Evolutionary conservation across 2,888 invertebrate genomes (phyloP).

Genomic region (Epistrophe grossulariae): DNA sequence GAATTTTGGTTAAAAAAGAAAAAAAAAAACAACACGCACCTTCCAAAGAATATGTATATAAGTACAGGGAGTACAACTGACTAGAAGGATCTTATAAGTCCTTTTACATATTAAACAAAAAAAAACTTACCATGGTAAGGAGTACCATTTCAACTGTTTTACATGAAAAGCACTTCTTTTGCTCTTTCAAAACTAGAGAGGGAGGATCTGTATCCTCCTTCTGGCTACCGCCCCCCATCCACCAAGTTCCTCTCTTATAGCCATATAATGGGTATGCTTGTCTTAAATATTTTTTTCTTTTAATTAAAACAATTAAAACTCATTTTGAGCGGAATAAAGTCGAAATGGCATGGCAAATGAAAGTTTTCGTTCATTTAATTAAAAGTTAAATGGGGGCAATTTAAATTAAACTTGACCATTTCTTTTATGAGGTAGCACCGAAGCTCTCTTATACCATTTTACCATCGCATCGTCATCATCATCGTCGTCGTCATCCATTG

Average conservation of each 20-base stretch:
- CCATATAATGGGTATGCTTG: slow-evolving; percentile 30
- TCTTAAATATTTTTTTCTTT: slow-evolving; percentile 45
- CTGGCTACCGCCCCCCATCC: too few species aligned
- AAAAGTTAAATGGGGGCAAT: slow-evolving; percentile 75
- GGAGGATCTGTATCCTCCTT: slow-evolving; percentile 3
- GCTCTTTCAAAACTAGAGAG: background rate
- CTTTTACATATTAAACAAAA: slow-evolving; percentile 13
- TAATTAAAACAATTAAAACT: slow-evolving; percentile 76
- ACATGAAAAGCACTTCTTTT: slow-evolving; percentile 49
- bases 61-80: background rate
- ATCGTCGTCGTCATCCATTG: slow-evolving; percentile 2
- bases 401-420: slow-evolving; percentile 76
- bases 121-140: background rate
- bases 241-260: too few species aligned
- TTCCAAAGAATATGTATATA: background rate
- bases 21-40: slow-evolving; percentile 16
- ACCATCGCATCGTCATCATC: slow-evolving; percentile 6
- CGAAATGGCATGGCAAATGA: slow-evolving; percentile 69
- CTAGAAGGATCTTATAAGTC: slow-evolving; percentile 14
- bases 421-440: slow-evolving; percentile 69
- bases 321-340: slow-evolving; percentile 74
- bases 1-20: slow-evolving; percentile 1
- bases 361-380: slow-evolving; percentile 74
- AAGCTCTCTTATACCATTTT: slow-evolving; percentile 14
- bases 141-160: slow-evolving; percentile 50